phyloP scores from a whole-genome alignment of 2,888 invertebrate genomes.

The Dione vanillae region DNA sequence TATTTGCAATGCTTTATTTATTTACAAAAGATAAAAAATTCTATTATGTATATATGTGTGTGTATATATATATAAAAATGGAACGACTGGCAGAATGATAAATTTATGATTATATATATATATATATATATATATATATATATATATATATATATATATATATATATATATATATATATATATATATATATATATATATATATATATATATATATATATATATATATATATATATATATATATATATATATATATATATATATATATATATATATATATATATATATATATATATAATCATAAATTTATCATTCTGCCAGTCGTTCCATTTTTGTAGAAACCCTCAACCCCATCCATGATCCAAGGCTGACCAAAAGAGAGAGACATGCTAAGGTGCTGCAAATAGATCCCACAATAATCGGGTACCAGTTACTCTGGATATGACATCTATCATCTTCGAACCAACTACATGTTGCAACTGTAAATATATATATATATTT shows the following conservation, averaged over 20 bases:
- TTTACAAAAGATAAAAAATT: not conserved
- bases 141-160: too few relatives aligned
- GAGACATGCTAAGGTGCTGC: not conserved
- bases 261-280: too few relatives aligned
- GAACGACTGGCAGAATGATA: not conserved
- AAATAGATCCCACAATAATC: not conserved
- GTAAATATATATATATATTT: not conserved
- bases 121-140: too few relatives aligned
- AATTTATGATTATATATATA: not conserved
- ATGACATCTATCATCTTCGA: not conserved
- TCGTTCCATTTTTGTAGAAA: not conserved
- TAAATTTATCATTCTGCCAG: not conserved
- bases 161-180: too few relatives aligned
- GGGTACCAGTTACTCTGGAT: not conserved
- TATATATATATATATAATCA: too few relatives aligned
- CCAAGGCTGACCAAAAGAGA: not conserved
- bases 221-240: too few relatives aligned
- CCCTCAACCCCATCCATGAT: not conserved
- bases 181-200: too few relatives aligned
- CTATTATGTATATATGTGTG: not conserved
- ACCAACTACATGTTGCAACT: slow-evolving; percentile 1
- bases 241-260: too few relatives aligned
- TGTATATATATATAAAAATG: too few relatives aligned
- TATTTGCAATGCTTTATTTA: not conserved
- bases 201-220: too few relatives aligned